These are phyloP conservation scores for Astropecten irregularis DNA, from an alignment of 53 echinoderm and acorn worm genomes.

Conservation along the genomic window DNA sequence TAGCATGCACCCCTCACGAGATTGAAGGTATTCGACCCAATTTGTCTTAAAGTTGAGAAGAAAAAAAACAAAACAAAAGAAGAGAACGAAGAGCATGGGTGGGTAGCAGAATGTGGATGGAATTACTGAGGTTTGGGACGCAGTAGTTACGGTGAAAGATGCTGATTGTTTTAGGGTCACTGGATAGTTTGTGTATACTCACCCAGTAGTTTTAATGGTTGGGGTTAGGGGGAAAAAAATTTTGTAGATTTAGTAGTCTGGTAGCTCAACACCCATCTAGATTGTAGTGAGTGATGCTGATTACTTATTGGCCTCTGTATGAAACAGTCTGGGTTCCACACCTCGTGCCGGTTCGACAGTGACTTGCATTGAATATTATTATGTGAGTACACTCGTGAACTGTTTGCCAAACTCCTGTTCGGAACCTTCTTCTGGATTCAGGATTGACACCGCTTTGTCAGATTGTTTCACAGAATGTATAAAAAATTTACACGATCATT, in stretches of 20 bases:
- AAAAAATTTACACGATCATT: no score
- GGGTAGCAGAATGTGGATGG: no score
- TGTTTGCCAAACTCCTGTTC: no score
- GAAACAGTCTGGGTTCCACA: conserved; percentile 27
- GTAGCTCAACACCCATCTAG: conserved; percentile 14
- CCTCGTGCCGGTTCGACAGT: no score
- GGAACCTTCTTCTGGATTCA: no score
- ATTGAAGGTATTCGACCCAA: background rate
- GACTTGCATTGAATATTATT: background rate
- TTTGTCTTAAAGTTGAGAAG: no score
- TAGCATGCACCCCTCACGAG: background rate
- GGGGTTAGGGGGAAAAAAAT: background rate
- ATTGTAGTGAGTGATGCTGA: conserved; percentile 32
- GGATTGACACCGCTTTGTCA: no score
- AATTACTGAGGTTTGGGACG: background rate
- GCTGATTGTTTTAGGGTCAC: background rate
- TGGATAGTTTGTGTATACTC: conserved; percentile 32
- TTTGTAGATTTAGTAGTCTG: conserved; percentile 39
- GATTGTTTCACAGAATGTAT: background rate
- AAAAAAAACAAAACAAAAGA: no score
- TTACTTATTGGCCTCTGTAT: conserved; percentile 34
- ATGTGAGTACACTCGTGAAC: no score
- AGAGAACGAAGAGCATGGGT: no score
- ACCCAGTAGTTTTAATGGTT: conserved; percentile 20
- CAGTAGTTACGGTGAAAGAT: background rate